Evolutionary conservation across 2,797 vertebrate species (phyloP), one percentile per base, ranked within the genome.

Genomic region (Lycodopsis pacificus): DNA sequence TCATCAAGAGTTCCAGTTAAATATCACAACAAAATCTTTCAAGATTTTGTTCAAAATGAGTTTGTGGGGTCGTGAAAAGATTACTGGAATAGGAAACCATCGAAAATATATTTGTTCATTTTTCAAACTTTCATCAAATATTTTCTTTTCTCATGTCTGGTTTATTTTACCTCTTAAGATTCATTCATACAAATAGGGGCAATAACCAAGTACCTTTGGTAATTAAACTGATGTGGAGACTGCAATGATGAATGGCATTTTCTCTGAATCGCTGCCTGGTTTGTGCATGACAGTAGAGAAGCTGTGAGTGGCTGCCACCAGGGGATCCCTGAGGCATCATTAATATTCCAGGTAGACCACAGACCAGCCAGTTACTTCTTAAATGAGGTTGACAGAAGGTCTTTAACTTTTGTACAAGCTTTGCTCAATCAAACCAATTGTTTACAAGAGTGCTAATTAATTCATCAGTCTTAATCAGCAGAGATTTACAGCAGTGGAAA

Each of bases 381-480:
- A 94, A 95, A 93, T 90, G 89, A 95, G 92, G 84, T 84, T 94
- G 95, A 95, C 93, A 95, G 91, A 95, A 94, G 92, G 94, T 93
- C 94, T 96, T 96, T 95, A 94, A 92, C 93, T 93, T 88, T 79
- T 89, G 91, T 90, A 85, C 87, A 95, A 93, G 93, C 75, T 95
- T 92, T 94, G 80, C 91, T 91, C 93, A 92, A 92, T 94, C 90
- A 95, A 95, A 94, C 88, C 76, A 87, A 94, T 88, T 95, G 92
- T 95, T 96, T 96, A 93, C 91, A 95, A 81, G 82, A 87, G 74
- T 71, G 69, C 68, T 94, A 95, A 96, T 94, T 93, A 94, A 96
- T 95, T 95, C 91, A 96, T 96, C 94, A 91, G 91, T 96, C 94
- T 95, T 96, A 95, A 96, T 95, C 95, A 94, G 91, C 77, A 80